Conservation (phyloP, 2,113 vertebrate species). For the Cyprinodon variegatus region DNA sequence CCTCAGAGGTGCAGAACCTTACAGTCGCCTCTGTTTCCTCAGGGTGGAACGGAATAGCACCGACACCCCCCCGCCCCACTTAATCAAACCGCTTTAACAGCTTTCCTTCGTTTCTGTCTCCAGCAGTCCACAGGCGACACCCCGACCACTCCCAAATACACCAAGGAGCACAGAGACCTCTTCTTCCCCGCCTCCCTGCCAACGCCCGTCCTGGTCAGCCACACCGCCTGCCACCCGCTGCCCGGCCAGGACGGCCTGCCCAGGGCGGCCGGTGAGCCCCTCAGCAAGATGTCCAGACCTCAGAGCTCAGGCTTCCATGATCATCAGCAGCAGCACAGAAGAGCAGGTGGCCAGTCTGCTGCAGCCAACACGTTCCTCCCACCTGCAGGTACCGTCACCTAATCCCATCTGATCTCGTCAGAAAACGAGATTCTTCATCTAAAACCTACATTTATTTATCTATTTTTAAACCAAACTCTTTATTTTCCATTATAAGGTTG, state of each 20-base stretch:
- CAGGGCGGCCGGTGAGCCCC: constrained; percentile 76
- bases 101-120: constrained; percentile 31
- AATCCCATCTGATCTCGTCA: background rate
- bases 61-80: too few species aligned
- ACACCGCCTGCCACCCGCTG: constrained; percentile 66
- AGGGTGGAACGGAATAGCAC: background rate
- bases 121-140: constrained; percentile 84
- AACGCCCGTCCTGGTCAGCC: constrained; percentile 64
- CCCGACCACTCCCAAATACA: constrained; percentile 91
- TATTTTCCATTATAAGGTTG: too few species aligned
- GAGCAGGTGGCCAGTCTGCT: constrained; percentile 51
- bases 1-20: constrained; percentile 52
- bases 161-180: constrained; percentile 88
- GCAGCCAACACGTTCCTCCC: constrained; percentile 72
- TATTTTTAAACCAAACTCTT: too few species aligned
- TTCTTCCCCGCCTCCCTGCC: constrained; percentile 86
- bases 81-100: background rate
- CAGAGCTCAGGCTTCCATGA: constrained; percentile 74
- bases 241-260: constrained; percentile 69
- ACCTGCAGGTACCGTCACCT: constrained; percentile 66
- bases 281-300: constrained; percentile 76
- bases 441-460: too few species aligned
- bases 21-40: constrained; percentile 5
- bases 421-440: background rate
- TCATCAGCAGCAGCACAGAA: constrained; percentile 63